phyloP scores from a whole-genome alignment of 2,888 invertebrate species.

The Elysia crispata region DNA sequence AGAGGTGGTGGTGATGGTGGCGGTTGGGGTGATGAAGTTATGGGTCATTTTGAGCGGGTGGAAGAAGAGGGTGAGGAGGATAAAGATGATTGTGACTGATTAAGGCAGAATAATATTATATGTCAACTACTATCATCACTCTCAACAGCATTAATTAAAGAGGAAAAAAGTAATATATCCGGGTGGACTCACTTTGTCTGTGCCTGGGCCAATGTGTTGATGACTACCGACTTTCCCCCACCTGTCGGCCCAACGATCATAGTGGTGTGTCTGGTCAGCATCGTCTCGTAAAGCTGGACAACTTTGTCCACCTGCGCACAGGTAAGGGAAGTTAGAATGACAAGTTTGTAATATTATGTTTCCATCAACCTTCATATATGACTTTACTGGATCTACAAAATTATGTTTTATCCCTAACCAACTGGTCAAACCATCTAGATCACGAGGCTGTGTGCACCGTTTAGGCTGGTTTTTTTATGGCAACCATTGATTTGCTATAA shows the following conservation, averaged over 20 bases:
- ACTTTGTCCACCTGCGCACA: conserved; percentile 87
- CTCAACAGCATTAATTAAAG: too few species aligned
- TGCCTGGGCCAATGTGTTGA: conserved; percentile 87
- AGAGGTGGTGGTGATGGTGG: neutral
- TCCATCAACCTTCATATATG: too few species aligned
- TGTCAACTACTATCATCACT: too few species aligned
- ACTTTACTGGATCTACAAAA: too few species aligned
- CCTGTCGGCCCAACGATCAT: conserved; percentile 96
- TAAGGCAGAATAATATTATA: neutral
- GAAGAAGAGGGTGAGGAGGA: neutral
- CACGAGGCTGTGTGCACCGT: too few species aligned
- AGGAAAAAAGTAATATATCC: too few species aligned
- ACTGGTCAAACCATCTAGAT: too few species aligned
- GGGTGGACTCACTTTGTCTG: conserved; percentile 81
- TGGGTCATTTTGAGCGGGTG: neutral
- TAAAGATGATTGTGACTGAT: neutral
- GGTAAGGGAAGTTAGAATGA: too few species aligned
- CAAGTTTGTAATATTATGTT: too few species aligned
- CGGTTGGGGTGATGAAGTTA: neutral
- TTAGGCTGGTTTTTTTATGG: too few species aligned
- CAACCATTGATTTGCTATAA: too few species aligned
- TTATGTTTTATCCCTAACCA: too few species aligned
- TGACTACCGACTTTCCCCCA: conserved; percentile 92
- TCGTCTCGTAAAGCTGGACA: conserved; percentile 93
- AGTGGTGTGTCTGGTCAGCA: conserved; percentile 94